Percentiles rank a stretch among this genome's conserved stretches.
These are phyloP conservation scores for Sinotaia quadrata DNA, from an alignment of 2,888 invertebrate genomes.

Conservation along the genomic window DNA sequence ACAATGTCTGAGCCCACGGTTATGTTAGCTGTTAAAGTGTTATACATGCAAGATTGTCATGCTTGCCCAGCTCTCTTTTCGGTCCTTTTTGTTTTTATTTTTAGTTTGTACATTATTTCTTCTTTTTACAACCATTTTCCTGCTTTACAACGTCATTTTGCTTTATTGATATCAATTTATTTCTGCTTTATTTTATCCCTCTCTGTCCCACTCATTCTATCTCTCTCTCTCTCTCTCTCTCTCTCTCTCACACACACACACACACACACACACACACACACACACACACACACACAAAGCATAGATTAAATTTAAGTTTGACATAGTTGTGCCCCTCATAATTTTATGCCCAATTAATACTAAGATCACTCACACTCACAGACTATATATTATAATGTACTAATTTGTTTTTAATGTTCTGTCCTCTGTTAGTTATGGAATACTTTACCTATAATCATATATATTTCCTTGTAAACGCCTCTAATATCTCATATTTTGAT, in stretches of 20 bases:
- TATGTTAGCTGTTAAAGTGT: neutral
- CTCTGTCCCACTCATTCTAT: neutral
- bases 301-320: neutral
- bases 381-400: too few relatives aligned
- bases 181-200: neutral
- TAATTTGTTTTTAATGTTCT: too few relatives aligned
- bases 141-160: neutral
- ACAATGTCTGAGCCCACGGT: too few relatives aligned
- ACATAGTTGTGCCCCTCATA: too few relatives aligned
- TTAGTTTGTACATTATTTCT: neutral
- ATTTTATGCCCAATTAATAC: too few relatives aligned
- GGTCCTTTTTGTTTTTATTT: neutral
- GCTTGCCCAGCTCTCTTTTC: neutral
- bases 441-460: too few relatives aligned
- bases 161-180: neutral
- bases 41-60: neutral
- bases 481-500: too few relatives aligned
- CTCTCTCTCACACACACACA: neutral
- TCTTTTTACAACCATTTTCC: neutral
- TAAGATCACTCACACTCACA: too few relatives aligned
- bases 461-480: too few relatives aligned
- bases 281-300: neutral
- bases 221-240: neutral
- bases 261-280: slow-evolving; percentile 15
- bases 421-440: too few relatives aligned